Base-by-base conservation (phyloP, 2,113 vertebrate genomes). In the Heliornis fulica region DNA sequence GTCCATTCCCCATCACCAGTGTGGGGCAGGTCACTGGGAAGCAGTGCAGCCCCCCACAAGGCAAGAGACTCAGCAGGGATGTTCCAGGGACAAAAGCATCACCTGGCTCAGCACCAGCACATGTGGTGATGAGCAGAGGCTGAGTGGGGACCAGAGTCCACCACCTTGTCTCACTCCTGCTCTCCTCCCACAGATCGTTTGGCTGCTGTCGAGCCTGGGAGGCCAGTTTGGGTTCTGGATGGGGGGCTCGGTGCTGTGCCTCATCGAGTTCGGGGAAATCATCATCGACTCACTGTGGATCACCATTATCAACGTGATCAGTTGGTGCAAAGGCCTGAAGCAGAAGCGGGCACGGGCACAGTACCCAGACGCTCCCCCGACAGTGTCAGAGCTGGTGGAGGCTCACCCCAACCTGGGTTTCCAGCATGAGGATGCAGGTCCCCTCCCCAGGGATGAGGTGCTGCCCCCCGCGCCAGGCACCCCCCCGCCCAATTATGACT, bases 211-310 rank as follows among this genome's bases (percentile, higher is more conserved):
- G 0, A 98, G 88, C 68, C 94, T 98, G 71, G 98, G 98, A 0
- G 98, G 98, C 15, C 98, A 98, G 87, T 98, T 98, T 2, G 98
- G 98, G 56, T 98, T 98, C 97, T 98, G 98, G 98, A 98, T 98
- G 98, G 98, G 98, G 3, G 98, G 98, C 89, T 98, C 98, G 0
- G 98, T 98, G 91, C 95, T 98, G 70, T 98, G 98, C 94, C 97
- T 98, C 88, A 98, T 98, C 0, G 98, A 98, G 77, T 98, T 98
- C 1, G 98, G 96, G 9, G 98, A 98, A 83, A 98, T 98, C 93
- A 96, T 98, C 92, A 98, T 98, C 1, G 98, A 98, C 95, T 98
- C 98, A 0, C 32, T 98, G 69, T 98, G 98, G 98, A 98, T 98
- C 96, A 98, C 97, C 10, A 0, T 98, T 9, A 97, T 98, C 50